Conservation (phyloP, 2,888 invertebrate species). For the Acrocyrtus sp. region DNA sequence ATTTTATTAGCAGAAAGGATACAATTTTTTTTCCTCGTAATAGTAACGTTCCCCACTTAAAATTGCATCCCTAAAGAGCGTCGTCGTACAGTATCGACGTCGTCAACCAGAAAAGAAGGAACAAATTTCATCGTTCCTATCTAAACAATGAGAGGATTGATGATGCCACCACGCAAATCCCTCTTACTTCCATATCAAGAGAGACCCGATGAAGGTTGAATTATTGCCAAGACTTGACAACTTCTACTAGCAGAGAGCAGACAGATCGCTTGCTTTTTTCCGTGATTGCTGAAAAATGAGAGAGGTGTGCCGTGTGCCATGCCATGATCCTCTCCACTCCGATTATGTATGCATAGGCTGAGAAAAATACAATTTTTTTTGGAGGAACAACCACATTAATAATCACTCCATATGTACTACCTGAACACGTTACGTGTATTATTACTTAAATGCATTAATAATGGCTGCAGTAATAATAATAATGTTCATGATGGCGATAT, state of each 20-base stretch:
- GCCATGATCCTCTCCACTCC: background rate
- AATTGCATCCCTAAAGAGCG: too few relatives aligned
- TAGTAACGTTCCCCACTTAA: too few relatives aligned
- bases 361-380: too few relatives aligned
- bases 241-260: conserved; percentile 21
- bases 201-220: conserved; percentile 49
- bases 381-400: conserved; percentile 5
- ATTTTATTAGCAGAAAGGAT: too few relatives aligned
- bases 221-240: conserved; percentile 56
- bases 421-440: background rate
- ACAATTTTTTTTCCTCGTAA: too few relatives aligned
- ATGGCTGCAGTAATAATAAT: background rate
- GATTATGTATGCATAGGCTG: too few relatives aligned
- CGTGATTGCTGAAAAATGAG: conserved; percentile 53
- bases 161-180: conserved; percentile 53
- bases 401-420: background rate
- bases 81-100: too few relatives aligned
- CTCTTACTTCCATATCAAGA: conserved; percentile 54
- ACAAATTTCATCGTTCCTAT: too few relatives aligned
- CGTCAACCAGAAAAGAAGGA: too few relatives aligned
- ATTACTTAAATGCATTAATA: background rate
- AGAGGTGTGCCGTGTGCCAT: conserved; percentile 51
- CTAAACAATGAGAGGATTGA: too few relatives aligned
- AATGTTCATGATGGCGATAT: too few relatives aligned
- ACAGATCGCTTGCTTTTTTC: conserved; percentile 39